Conservation (phyloP, 2,113 vertebrate genomes). For the Rhagologus leucostigma region DNA sequence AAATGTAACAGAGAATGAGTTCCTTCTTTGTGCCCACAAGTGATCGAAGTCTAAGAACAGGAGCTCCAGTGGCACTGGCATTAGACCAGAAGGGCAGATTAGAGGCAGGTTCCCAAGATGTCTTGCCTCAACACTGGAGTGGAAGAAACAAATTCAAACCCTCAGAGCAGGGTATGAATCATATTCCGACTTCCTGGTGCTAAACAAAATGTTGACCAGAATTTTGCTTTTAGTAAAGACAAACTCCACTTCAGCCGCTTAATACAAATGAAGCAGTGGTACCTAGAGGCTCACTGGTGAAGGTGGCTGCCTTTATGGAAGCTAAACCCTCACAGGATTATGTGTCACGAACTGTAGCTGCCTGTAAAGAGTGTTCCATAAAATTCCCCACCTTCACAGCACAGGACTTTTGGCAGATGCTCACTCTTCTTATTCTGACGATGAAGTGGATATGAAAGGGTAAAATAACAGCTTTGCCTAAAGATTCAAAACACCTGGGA, state of each 20-base stretch:
- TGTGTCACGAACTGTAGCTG: background rate
- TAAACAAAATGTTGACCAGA: background rate
- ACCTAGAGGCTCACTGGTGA: background rate
- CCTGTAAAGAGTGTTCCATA: background rate
- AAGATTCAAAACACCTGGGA: background rate
- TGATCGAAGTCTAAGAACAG: background rate
- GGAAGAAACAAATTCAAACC: background rate
- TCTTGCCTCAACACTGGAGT: background rate
- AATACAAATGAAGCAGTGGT: background rate
- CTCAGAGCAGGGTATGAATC: background rate
- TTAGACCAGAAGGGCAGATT: background rate
- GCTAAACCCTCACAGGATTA: background rate
- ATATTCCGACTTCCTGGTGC: background rate
- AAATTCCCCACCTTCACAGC: background rate
- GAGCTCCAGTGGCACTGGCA: background rate
- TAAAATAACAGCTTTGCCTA: background rate
- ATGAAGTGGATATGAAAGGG: background rate
- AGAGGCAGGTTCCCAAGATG: background rate
- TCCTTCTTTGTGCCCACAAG: background rate
- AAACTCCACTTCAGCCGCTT: background rate
- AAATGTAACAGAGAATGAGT: background rate
- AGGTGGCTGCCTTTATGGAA: background rate
- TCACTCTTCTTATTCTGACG: background rate
- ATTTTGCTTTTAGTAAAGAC: background rate
- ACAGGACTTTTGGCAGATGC: background rate